These are phyloP conservation scores for Holothuria scabra DNA, from an alignment of 53 echinoderm and acorn worm genomes.

Conservation along the genomic window DNA sequence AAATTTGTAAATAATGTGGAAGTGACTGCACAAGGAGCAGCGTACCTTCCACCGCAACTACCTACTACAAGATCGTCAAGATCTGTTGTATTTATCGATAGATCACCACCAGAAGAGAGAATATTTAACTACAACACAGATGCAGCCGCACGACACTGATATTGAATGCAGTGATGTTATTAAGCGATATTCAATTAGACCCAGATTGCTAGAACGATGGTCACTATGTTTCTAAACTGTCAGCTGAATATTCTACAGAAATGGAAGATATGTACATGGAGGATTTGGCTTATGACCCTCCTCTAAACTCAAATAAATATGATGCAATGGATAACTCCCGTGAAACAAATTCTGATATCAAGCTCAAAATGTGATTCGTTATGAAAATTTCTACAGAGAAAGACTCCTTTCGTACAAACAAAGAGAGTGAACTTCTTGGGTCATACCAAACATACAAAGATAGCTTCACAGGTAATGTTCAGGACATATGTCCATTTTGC, in stretches of 20 bases:
- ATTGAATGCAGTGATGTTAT: constrained; percentile 17
- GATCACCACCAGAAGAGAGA: constrained; percentile 39
- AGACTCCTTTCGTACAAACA: too few species aligned
- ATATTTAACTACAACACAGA: constrained; percentile 15
- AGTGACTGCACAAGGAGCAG: constrained; percentile 45
- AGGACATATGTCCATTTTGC: too few species aligned
- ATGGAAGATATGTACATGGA: constrained; percentile 35
- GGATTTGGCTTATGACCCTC: constrained; percentile 28
- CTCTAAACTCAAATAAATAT: background rate
- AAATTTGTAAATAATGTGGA: constrained; percentile 43
- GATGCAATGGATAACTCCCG: background rate
- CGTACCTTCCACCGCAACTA: constrained; percentile 26
- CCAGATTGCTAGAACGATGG: constrained; percentile 36
- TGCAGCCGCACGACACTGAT: constrained; percentile 29
- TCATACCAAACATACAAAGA: too few species aligned
- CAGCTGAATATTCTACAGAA: constrained; percentile 24
- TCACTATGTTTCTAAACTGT: constrained; percentile 41
- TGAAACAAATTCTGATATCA: too few species aligned
- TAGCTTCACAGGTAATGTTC: too few species aligned
- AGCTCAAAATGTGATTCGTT: too few species aligned
- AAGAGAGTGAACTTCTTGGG: too few species aligned
- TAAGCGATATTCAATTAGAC: constrained; percentile 26
- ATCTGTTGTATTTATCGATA: constrained; percentile 10
- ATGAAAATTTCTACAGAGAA: too few species aligned
- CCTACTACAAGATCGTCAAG: constrained; percentile 29